Conservation (phyloP, 2,888 invertebrate species). For the Branchellion lobata region DNA sequence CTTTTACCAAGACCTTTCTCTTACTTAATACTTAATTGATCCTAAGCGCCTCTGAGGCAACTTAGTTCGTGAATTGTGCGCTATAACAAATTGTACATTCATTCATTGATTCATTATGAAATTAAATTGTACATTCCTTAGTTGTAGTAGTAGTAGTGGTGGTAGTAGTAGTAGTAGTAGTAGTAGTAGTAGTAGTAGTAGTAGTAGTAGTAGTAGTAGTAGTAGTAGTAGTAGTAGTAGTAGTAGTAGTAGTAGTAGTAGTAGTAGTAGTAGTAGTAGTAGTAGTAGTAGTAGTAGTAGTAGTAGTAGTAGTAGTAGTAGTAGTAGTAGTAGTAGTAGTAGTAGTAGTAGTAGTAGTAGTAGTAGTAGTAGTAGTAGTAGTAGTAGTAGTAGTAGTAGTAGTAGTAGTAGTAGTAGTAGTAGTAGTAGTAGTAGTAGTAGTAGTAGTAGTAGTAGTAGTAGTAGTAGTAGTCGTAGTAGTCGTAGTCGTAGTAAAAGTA, state of each 20-base stretch:
- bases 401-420: slow-evolving; percentile 36
- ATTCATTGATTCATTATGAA: not conserved
- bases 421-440: slow-evolving; percentile 33
- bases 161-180: no score
- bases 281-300: slow-evolving; percentile 24
- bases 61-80: no score
- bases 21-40: no score
- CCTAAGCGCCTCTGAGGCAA: no score
- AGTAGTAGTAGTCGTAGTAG: slow-evolving; percentile 26
- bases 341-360: slow-evolving; percentile 31
- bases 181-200: no score
- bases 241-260: slow-evolving; percentile 20
- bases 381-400: slow-evolving; percentile 37
- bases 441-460: slow-evolving; percentile 29
- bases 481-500: slow-evolving; percentile 15
- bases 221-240: slow-evolving; percentile 7
- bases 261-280: slow-evolving; percentile 10
- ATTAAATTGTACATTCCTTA: no score
- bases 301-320: slow-evolving; percentile 34
- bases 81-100: not conserved
- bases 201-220: not conserved
- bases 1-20: no score
- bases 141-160: not conserved
- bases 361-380: slow-evolving; percentile 36
- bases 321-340: slow-evolving; percentile 37